A percentile compares a stretch with the other conserved stretches of the same genome.
Evolutionary conservation across 2,797 vertebrate genomes (phyloP).

Genomic region (Orestias chungarensis): DNA sequence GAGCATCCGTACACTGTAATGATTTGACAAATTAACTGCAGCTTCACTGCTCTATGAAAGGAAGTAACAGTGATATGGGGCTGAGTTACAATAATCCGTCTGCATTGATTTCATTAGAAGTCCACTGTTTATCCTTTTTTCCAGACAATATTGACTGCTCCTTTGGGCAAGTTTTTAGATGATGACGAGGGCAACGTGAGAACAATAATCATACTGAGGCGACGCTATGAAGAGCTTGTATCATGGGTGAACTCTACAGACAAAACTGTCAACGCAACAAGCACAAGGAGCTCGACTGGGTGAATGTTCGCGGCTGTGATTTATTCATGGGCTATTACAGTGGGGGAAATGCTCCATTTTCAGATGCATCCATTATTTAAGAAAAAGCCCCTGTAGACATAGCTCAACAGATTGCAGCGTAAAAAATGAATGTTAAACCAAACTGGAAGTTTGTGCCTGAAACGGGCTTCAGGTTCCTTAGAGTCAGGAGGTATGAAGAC

Average conservation of each 20-base stretch:
- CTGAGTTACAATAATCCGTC: slow-evolving; percentile 44
- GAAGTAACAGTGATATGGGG: slow-evolving; percentile 44
- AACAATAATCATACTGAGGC: slow-evolving; percentile 34
- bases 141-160: slow-evolving; percentile 9
- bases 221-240: slow-evolving; percentile 37
- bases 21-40: slow-evolving; percentile 32
- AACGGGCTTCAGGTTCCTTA: slow-evolving; percentile 32
- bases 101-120: slow-evolving; percentile 40
- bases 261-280: slow-evolving; percentile 7
- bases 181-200: slow-evolving; percentile 32
- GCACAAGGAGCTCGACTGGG: slow-evolving; percentile 13
- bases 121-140: slow-evolving; percentile 31
- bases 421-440: slow-evolving; percentile 75
- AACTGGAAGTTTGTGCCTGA: slow-evolving; percentile 46
- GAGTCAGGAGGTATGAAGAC: slow-evolving; percentile 6
- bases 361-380: slow-evolving; percentile 81
- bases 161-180: slow-evolving; percentile 48
- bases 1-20: slow-evolving; percentile 19
- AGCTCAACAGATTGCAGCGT: slow-evolving; percentile 75
- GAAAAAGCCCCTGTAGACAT: slow-evolving; percentile 70
- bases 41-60: slow-evolving; percentile 36
- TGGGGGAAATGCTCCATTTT: slow-evolving; percentile 75
- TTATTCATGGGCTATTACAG: slow-evolving; percentile 78
- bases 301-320: slow-evolving; percentile 63
- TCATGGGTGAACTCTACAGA: not conserved